Percentiles rank a stretch among this genome's conserved stretches.
Evolutionary conservation across 2,888 invertebrate genomes (phyloP).

Genomic region (Entomobrya proxima): DNA sequence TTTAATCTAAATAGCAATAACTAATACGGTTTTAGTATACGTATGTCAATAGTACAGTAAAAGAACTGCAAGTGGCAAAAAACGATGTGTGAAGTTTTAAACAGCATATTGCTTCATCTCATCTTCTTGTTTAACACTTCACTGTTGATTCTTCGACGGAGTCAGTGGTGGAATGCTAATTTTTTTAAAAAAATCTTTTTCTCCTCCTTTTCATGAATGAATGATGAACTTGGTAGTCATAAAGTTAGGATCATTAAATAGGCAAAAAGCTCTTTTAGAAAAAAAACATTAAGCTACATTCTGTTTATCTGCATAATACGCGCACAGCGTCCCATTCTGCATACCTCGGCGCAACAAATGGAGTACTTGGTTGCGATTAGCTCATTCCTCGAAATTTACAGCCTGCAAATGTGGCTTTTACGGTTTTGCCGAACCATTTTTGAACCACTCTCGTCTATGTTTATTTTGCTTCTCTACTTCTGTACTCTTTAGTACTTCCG

Average conservation of each 20-base stretch:
- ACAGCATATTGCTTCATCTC: too few relatives aligned
- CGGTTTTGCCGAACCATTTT: conserved; percentile 16
- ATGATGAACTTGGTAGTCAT: neutral
- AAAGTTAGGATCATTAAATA: neutral
- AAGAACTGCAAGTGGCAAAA: too few relatives aligned
- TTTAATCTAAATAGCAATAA: too few relatives aligned
- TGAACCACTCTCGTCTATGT: neutral
- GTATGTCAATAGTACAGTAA: too few relatives aligned
- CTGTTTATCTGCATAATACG: neutral
- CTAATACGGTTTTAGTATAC: too few relatives aligned
- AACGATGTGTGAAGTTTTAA: too few relatives aligned
- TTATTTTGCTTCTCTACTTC: neutral
- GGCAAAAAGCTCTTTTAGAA: neutral
- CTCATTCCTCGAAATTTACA: conserved; percentile 36
- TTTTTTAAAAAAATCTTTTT: neutral
- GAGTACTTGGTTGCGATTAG: conserved; percentile 28
- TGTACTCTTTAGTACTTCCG: too few relatives aligned
- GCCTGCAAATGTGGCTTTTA: conserved; percentile 47
- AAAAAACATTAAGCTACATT: neutral
- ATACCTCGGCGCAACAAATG: neutral
- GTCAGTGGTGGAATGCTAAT: too few relatives aligned
- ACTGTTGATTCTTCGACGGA: too few relatives aligned
- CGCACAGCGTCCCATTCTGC: neutral
- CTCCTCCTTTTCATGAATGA: neutral
- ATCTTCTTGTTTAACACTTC: too few relatives aligned